Percentiles rank a stretch among this genome's conserved stretches.
Conservation (phyloP, 1,140 invertebrate genomes). For the Trichogramma pretiosum region DNA sequence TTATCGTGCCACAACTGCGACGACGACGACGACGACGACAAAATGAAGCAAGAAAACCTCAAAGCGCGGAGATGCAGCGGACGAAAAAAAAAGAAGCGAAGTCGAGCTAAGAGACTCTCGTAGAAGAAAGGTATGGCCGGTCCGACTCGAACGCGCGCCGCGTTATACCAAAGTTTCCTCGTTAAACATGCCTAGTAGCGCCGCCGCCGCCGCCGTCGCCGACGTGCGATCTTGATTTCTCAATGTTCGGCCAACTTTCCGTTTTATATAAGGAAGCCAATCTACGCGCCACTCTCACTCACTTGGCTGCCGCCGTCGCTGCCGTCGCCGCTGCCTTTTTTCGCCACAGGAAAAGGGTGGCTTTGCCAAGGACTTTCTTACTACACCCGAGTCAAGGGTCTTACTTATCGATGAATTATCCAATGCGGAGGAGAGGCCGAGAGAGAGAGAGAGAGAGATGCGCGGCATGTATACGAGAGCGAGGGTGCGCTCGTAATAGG, state of each 20-base stretch:
- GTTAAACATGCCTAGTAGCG: conserved; percentile 18
- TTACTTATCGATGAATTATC: conserved; percentile 15
- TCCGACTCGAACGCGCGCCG: background rate
- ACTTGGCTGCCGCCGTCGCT: background rate
- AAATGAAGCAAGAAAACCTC: too few relatives aligned
- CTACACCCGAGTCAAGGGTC: background rate
- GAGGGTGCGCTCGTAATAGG: background rate
- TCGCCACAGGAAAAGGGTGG: background rate
- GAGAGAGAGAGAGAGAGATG: background rate
- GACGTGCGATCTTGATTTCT: conserved; percentile 18
- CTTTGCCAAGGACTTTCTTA: background rate
- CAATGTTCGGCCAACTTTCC: too few relatives aligned
- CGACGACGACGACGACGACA: too few relatives aligned
- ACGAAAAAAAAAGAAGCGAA: background rate
- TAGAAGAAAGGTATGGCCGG: background rate
- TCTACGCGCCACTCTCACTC: background rate
- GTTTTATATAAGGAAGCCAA: conserved; percentile 15
- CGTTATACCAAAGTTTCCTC: conserved; percentile 21
- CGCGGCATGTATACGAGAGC: too few relatives aligned
- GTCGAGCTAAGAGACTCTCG: background rate
- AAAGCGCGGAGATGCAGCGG: background rate
- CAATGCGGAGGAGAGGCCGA: background rate
- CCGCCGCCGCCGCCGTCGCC: too few relatives aligned
- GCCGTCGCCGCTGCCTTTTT: background rate
- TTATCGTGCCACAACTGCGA: too few relatives aligned